Evolutionary conservation across 1,140 invertebrate genomes (phyloP).

Genomic region (Drosophila littoralis): DNA sequence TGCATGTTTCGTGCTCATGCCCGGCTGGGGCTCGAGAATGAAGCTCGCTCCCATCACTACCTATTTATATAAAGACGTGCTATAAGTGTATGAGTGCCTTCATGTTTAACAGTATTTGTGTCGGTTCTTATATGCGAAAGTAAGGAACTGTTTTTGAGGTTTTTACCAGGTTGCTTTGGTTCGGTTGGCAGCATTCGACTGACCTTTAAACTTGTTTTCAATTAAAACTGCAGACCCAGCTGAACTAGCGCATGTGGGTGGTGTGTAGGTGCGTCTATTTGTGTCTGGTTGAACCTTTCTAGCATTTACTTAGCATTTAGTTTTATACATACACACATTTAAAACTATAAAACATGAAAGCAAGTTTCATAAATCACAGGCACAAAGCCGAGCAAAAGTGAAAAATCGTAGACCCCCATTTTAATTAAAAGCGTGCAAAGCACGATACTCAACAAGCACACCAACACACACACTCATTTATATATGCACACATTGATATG

Average conservation of each 20-base stretch:
- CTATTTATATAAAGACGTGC: background rate
- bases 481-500: conserved; percentile 8
- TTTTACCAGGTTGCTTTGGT: conserved; percentile 31
- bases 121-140: conserved; percentile 32
- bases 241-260: conserved; percentile 11
- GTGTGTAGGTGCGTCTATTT: conserved; percentile 4
- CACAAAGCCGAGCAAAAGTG: conserved; percentile 72
- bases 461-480: conserved; percentile 18
- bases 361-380: conserved; percentile 81
- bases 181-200: conserved; percentile 55
- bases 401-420: conserved; percentile 79
- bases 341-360: conserved; percentile 77
- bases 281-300: conserved; percentile 58
- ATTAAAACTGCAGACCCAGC: conserved; percentile 61
- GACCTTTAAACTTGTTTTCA: conserved; percentile 79
- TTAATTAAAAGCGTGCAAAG: conserved; percentile 83
- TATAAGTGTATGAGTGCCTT: conserved; percentile 38
- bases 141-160: conserved; percentile 28
- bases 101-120: conserved; percentile 64
- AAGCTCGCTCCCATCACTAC: background rate
- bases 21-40: no score
- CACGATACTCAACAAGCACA: conserved; percentile 67
- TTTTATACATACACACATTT: conserved; percentile 52
- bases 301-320: conserved; percentile 79
- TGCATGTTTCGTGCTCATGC: no score